These are phyloP conservation scores for Netelia virgata DNA, from an alignment of 2,888 invertebrate species.

Conservation along the genomic window DNA sequence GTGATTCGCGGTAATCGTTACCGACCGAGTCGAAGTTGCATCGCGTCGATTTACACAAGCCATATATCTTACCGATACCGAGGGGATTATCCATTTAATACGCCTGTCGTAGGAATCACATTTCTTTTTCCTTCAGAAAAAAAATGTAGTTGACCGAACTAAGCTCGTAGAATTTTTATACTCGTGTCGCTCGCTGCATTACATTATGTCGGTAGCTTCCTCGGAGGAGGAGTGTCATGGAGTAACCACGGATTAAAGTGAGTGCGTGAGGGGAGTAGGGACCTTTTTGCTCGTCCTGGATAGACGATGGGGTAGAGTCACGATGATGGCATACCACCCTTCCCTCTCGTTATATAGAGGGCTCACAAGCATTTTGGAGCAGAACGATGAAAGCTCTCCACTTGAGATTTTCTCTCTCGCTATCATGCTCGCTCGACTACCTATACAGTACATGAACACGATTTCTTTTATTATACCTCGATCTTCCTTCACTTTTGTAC, in stretches of 20 bases:
- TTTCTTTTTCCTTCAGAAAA: not conserved
- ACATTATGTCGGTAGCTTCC: not conserved
- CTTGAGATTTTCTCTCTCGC: constrained; percentile 43
- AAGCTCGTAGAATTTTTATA: constrained; percentile 8
- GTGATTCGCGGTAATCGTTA: no score
- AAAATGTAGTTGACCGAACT: constrained; percentile 18
- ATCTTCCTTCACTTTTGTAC: not conserved
- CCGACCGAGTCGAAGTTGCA: not conserved
- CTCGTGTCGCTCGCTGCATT: constrained; percentile 13
- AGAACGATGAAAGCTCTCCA: constrained; percentile 36
- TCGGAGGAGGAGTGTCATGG: not conserved
- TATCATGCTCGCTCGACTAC: constrained; percentile 18
- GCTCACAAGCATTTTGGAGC: constrained; percentile 42
- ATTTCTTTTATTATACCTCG: constrained; percentile 34
- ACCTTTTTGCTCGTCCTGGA: constrained; percentile 22
- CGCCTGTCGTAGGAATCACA: not conserved
- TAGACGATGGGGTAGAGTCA: constrained; percentile 16
- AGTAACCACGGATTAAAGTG: constrained; percentile 36
- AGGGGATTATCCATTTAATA: not conserved
- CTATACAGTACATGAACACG: not conserved
- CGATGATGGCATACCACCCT: not conserved
- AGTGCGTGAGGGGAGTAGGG: constrained; percentile 40
- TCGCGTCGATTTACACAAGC: not conserved
- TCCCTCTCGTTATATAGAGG: constrained; percentile 2
- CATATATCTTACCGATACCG: not conserved